These are phyloP conservation scores for Scyliorhinus canicula DNA, from an alignment of 2,797 vertebrate genomes.

Conservation along the genomic window DNA sequence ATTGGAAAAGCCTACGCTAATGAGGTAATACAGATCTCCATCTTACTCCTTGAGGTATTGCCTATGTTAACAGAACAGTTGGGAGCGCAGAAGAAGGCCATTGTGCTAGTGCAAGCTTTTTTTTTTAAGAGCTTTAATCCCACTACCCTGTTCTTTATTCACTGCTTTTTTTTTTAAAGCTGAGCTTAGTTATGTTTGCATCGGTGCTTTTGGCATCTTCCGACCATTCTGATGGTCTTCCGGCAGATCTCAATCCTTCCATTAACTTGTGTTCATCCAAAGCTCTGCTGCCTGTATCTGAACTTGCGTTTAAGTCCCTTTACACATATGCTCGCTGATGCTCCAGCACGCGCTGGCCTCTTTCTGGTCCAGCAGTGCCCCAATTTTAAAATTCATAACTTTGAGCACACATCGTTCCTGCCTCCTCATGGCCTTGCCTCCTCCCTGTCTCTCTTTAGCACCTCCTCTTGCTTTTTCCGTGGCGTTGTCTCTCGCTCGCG, in stretches of 20 bases:
- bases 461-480: too few relatives aligned
- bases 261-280: neutral
- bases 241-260: neutral
- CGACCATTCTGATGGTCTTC: neutral
- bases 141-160: neutral
- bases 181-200: too few relatives aligned
- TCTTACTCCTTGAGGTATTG: neutral
- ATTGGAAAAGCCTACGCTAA: constrained; percentile 67
- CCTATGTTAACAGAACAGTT: neutral
- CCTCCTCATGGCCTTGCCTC: neutral
- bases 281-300: neutral
- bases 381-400: neutral
- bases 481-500: neutral
- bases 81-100: neutral
- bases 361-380: neutral
- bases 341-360: neutral
- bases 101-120: neutral
- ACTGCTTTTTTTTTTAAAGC: neutral
- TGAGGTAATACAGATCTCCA: constrained; percentile 56
- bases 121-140: too few relatives aligned
- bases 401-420: neutral
- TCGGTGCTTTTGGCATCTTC: neutral
- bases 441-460: neutral
- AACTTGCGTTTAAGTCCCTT: neutral
- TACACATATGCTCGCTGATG: too few relatives aligned